Evolutionary conservation across 2,888 invertebrate genomes (phyloP).

Genomic region (Embidobia sp.): DNA sequence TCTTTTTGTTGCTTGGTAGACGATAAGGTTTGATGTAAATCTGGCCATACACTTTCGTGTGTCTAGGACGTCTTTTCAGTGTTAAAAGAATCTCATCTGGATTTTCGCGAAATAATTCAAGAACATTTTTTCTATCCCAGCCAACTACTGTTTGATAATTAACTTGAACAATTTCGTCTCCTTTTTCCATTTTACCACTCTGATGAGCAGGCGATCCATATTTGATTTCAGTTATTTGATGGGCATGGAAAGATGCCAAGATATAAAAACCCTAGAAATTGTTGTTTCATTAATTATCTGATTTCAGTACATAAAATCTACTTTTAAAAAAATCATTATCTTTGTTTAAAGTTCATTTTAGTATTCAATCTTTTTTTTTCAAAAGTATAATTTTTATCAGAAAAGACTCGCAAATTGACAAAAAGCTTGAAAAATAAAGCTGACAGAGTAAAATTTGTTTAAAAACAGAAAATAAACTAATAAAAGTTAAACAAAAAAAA

Average conservation of each 20-base stretch:
- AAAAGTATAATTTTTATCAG: too few species aligned
- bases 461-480: too few species aligned
- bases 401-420: too few species aligned
- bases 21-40: conserved; percentile 88
- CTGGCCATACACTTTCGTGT: conserved; percentile 90
- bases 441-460: too few species aligned
- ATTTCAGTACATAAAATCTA: too few species aligned
- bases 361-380: too few species aligned
- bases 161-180: conserved; percentile 97
- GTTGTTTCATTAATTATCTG: background rate
- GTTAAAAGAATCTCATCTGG: conserved; percentile 91
- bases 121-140: conserved; percentile 91
- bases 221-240: conserved; percentile 93
- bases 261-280: conserved; percentile 90
- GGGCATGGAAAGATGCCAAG: conserved; percentile 90
- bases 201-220: conserved; percentile 96
- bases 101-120: conserved; percentile 88
- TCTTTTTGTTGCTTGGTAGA: conserved; percentile 87
- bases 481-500: too few species aligned
- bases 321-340: too few species aligned
- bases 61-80: conserved; percentile 91
- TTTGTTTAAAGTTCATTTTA: too few species aligned
- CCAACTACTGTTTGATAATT: conserved; percentile 89
- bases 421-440: too few species aligned
- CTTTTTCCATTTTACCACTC: conserved; percentile 95